A percentile compares a stretch with the other conserved stretches of the same genome.
These are phyloP conservation scores for Agapornis roseicollis DNA, from an alignment of 2,113 vertebrate genomes.

Conservation along the genomic window DNA sequence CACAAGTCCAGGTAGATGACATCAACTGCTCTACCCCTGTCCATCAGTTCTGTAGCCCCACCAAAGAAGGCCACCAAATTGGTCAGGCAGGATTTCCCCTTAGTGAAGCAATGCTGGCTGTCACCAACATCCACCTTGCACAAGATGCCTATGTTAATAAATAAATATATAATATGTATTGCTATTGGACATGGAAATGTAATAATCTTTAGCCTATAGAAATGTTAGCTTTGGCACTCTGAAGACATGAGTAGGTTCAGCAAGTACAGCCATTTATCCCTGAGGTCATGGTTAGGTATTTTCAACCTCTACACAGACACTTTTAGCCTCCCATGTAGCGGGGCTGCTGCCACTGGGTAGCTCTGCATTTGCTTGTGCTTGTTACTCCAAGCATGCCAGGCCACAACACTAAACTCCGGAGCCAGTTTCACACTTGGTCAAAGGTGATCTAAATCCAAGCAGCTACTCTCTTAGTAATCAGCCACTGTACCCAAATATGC, in stretches of 20 bases:
- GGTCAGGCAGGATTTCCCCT: no score
- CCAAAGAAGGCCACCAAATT: no score
- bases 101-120: no score
- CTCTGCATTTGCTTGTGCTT: neutral
- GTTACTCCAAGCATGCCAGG: neutral
- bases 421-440: neutral
- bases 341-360: neutral
- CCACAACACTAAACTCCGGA: neutral
- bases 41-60: no score
- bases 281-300: neutral
- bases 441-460: neutral
- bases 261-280: neutral
- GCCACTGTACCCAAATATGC: rapidly evolving
- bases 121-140: neutral
- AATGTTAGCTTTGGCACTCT: neutral
- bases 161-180: neutral
- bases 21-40: no score
- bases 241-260: neutral
- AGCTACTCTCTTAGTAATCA: neutral
- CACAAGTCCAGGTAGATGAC: no score
- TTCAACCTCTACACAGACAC: neutral
- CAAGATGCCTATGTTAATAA: neutral
- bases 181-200: neutral
- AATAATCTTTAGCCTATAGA: neutral
- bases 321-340: rapidly evolving